These are phyloP conservation scores for Numenius phaeopus DNA, from an alignment of 2,797 vertebrate genomes.

Conservation along the genomic window DNA sequence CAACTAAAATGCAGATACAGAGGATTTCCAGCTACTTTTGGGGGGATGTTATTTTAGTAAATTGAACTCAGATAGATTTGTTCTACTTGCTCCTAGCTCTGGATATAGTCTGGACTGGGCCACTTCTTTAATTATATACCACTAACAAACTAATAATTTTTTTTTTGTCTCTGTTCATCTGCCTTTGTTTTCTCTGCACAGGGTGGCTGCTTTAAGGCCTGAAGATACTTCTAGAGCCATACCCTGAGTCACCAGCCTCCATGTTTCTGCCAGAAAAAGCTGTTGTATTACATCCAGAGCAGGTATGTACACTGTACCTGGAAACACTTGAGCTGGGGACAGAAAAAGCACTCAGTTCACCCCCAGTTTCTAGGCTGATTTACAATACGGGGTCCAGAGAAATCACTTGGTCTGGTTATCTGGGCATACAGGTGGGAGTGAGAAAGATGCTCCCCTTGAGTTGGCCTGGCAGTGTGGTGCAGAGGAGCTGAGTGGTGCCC, in stretches of 20 bases:
- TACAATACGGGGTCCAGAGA: background rate
- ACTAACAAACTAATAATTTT: background rate
- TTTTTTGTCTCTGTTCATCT: background rate
- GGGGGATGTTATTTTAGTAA: constrained; percentile 22
- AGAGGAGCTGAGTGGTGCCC: background rate
- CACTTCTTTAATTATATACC: background rate
- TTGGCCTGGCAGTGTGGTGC: background rate
- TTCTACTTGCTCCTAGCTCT: background rate
- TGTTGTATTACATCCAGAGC: background rate
- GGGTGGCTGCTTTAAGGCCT: background rate
- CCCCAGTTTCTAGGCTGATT: background rate
- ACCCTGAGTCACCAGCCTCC: background rate
- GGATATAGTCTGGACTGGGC: background rate
- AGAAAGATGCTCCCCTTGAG: background rate
- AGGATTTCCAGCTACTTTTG: constrained; percentile 29
- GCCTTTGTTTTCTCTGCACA: background rate
- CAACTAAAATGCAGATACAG: constrained; percentile 37
- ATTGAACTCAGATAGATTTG: constrained; percentile 14
- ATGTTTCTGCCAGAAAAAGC: background rate
- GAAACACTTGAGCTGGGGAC: background rate
- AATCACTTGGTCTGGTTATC: background rate
- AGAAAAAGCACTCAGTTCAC: background rate
- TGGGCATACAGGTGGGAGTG: background rate
- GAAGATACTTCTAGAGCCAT: background rate
- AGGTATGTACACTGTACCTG: background rate